A percentile compares a stretch with the other conserved stretches of the same genome.
Conservation (phyloP, 2,113 vertebrate genomes). For the Strix aluco region DNA sequence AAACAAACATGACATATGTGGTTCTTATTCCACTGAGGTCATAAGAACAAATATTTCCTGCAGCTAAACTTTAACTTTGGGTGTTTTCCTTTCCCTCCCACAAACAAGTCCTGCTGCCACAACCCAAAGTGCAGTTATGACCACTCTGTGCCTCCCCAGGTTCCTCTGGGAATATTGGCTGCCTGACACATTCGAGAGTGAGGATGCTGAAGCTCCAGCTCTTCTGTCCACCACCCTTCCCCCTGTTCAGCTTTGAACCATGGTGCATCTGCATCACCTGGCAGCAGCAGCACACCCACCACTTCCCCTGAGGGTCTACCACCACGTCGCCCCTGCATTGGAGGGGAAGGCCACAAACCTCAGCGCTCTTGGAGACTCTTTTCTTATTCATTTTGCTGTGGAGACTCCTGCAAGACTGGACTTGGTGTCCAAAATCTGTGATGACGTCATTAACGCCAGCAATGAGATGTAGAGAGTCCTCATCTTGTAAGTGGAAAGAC, state of each 20-base stretch:
- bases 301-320: no score
- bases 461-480: not conserved
- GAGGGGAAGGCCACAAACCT: accelerated
- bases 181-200: accelerated
- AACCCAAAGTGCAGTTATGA: not conserved
- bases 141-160: not conserved
- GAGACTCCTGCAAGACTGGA: not conserved
- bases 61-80: not conserved
- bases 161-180: not conserved
- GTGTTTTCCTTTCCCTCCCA: not conserved
- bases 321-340: accelerated
- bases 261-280: not conserved
- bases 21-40: not conserved
- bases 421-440: not conserved
- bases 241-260: not conserved
- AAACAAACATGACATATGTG: not conserved
- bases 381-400: not conserved
- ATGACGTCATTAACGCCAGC: accelerated
- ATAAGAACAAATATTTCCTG: not conserved
- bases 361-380: accelerated
- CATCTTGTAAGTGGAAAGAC: not conserved
- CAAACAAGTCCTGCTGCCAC: not conserved
- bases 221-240: accelerated
- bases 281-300: not conserved
- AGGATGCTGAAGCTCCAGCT: not conserved